Conservation (phyloP, 2,113 vertebrate genomes). For the Cisticola juncidis region DNA sequence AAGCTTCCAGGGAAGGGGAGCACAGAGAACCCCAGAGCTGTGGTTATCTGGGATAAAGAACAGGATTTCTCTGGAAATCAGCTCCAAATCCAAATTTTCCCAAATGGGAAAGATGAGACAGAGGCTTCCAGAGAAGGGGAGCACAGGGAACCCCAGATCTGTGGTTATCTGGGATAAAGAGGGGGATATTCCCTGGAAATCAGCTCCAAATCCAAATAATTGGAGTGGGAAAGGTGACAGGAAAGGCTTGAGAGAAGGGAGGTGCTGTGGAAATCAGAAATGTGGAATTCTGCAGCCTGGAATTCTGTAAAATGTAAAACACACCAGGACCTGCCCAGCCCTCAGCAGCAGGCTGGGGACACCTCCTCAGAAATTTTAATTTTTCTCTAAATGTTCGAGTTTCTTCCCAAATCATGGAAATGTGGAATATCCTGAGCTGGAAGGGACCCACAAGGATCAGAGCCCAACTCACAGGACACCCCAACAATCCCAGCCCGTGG, state of each 20-base stretch:
- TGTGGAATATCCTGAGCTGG: neutral
- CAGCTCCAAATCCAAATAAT: fast-evolving
- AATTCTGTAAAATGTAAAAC: fast-evolving
- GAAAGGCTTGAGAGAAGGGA: neutral
- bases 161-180: neutral
- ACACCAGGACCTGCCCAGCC: neutral
- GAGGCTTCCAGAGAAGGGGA: neutral
- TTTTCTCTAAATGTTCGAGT: neutral
- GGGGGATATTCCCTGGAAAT: neutral
- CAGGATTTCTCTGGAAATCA: neutral
- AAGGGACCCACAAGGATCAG: neutral
- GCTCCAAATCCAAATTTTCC: fast-evolving
- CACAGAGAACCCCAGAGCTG: fast-evolving
- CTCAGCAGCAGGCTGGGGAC: neutral
- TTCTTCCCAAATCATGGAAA: neutral
- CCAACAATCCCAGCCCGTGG: neutral
- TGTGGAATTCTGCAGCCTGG: neutral
- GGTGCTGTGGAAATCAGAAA: neutral
- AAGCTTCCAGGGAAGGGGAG: too few relatives aligned
- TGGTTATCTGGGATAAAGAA: neutral
- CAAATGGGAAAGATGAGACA: neutral
- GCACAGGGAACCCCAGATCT: fast-evolving
- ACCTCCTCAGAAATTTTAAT: fast-evolving
- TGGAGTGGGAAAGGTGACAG: neutral
- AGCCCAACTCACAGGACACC: neutral